Evolutionary conservation across 2,888 invertebrate genomes (phyloP), one percentile per base, ranked within the genome.

Genomic region (Epirrhoe tristata): DNA sequence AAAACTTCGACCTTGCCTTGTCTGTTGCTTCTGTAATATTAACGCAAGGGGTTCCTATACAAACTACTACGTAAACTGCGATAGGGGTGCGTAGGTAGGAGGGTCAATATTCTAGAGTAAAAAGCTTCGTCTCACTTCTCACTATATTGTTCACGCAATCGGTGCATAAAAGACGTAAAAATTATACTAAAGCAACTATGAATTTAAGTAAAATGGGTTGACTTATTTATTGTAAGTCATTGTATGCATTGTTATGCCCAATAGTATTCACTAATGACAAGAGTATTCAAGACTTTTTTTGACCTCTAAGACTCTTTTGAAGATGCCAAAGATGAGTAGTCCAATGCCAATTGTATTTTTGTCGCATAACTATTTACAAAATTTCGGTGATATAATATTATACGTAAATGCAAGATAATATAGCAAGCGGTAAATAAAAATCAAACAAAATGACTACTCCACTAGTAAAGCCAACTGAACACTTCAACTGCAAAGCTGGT

Each of bases 1-100:
- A 32, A 48, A 31, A 48, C 24, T 46, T 31, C 52, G 67, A 63
- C 67, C 67, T 63, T 67, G 63, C 34, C 39, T 60, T 57, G 53
- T 57, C 43, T 53, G 8, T 55, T 34, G 16, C 31, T 54, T 48
- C 14, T 10, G 17, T 16, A 54, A 58, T 50, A 59, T 58, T 52
- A 55, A 62, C 14, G 14, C 24, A 14, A 57, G 32, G 53, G 59
- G 52, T 36, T 43, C 43, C 12, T 12, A 4, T 31, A 58, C 50
- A 31, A 36, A 60, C 39, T 54, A 17, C 58, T 50, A 54, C 14
- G n/a, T 32, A 16, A 39, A 31, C 50, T 52, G 17, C 36, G 53
- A 16, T 16, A n/a, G 32, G 34, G 50, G 58, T 55, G 54, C 55
- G 54, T 36, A 34, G 14, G 54, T 36, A 34, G 14, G 48, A 55